phyloP scores from a whole-genome alignment of 1,140 invertebrate genomes.

The Conus betulinus region DNA sequence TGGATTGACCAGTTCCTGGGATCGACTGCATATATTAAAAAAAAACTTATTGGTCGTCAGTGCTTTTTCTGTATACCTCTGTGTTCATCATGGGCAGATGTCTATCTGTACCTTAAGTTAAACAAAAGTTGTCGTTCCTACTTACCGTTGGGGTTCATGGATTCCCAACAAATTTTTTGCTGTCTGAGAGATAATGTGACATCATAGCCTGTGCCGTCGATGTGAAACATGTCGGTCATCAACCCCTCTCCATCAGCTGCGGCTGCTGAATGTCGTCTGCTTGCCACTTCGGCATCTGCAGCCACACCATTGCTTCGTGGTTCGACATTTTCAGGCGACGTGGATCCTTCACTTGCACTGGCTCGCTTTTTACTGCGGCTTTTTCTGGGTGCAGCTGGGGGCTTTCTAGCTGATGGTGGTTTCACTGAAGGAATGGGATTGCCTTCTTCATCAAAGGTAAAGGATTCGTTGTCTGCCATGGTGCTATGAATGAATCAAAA shows the following conservation, averaged over 20 bases:
- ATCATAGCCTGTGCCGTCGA: slow-evolving; percentile 19
- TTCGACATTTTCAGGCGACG: neutral
- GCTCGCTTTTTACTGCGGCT: neutral
- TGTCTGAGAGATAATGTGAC: neutral
- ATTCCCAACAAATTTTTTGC: neutral
- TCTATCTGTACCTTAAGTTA: too few species aligned
- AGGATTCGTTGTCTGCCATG: slow-evolving; percentile 18
- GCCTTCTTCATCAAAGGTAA: slow-evolving; percentile 28
- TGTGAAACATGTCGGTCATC: slow-evolving; percentile 29
- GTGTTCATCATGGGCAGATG: too few species aligned
- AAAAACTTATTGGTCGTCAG: too few species aligned
- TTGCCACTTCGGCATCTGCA: neutral
- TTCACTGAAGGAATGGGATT: neutral
- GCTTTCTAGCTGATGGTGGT: slow-evolving; percentile 1
- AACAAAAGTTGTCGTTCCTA: too few species aligned
- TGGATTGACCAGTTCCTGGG: too few species aligned
- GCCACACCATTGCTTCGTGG: neutral
- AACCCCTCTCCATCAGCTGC: neutral
- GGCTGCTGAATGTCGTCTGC: neutral
- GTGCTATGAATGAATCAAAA: neutral
- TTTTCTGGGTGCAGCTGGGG: slow-evolving; percentile 6
- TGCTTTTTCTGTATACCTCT: too few species aligned
- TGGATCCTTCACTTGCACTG: neutral
- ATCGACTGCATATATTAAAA: too few species aligned
- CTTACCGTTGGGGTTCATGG: slow-evolving; percentile 16